A percentile compares a stretch with the other conserved stretches of the same genome.
Conservation (phyloP, 92 coral and sea anemone species). For the Parazoanthus atlanticus region DNA sequence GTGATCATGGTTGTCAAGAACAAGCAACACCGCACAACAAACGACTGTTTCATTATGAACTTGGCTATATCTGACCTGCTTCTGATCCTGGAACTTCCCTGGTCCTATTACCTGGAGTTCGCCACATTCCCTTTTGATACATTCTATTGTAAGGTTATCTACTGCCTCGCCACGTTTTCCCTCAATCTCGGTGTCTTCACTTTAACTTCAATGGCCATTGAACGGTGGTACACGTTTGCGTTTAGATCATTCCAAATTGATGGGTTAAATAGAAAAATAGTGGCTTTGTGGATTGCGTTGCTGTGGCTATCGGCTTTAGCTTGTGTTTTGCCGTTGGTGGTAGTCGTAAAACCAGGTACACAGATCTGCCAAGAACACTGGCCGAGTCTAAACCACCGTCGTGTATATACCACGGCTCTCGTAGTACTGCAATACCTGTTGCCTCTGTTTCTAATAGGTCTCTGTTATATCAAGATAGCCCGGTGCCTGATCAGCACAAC, state of each 20-base stretch:
- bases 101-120: slow-evolving; percentile 28
- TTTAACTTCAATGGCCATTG: slow-evolving; percentile 33
- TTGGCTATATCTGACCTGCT: slow-evolving; percentile 24
- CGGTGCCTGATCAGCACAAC: slow-evolving; percentile 52
- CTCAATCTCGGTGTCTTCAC: slow-evolving; percentile 27
- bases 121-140: neutral
- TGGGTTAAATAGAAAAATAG: slow-evolving; percentile 1
- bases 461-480: slow-evolving; percentile 85
- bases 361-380: slow-evolving; percentile 56
- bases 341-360: slow-evolving; percentile 11
- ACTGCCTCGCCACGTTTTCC: neutral
- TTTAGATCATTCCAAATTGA: slow-evolving; percentile 19
- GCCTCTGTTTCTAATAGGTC: slow-evolving; percentile 79
- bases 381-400: slow-evolving; percentile 67
- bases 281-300: slow-evolving; percentile 10
- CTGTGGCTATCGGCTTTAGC: slow-evolving; percentile 24
- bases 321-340: slow-evolving; percentile 27
- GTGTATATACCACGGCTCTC: slow-evolving; percentile 74
- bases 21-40: slow-evolving; percentile 24
- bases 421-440: slow-evolving; percentile 80
- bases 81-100: slow-evolving; percentile 13
- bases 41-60: slow-evolving; percentile 35
- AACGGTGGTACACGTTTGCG: slow-evolving; percentile 27
- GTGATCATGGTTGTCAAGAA: slow-evolving; percentile 26
- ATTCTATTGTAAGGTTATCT: slow-evolving; percentile 23